Conservation (phyloP, 2,113 vertebrate species). For the Mesocricetus auratus region DNA sequence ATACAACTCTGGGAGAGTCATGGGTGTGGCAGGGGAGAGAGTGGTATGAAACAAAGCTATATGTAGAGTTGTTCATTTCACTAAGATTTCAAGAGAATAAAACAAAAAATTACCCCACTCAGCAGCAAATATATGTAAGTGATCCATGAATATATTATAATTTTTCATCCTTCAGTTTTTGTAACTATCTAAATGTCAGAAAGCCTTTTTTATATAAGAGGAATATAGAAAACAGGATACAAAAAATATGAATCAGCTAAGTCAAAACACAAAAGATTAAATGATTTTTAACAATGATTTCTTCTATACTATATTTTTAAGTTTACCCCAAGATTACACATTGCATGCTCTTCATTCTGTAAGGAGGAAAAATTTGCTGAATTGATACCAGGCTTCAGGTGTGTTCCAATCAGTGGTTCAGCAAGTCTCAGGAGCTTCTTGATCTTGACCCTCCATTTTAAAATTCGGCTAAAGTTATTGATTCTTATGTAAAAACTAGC, state of each 20-base stretch:
- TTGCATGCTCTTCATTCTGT: background rate
- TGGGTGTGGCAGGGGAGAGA: accelerated
- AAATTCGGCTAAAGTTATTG: background rate
- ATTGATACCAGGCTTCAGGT: background rate
- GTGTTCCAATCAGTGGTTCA: background rate
- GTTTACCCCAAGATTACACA: background rate
- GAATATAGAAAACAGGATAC: background rate
- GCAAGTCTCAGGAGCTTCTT: background rate
- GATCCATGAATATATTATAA: background rate
- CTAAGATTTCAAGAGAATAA: constrained; percentile 40
- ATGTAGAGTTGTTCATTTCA: constrained; percentile 1
- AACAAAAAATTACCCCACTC: background rate
- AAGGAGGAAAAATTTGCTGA: background rate
- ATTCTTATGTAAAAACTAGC: constrained; percentile 11
- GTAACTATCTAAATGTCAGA: constrained; percentile 16
- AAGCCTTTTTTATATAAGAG: background rate
- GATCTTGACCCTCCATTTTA: background rate
- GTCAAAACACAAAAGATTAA: background rate
- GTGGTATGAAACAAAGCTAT: background rate
- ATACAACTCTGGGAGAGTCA: background rate
- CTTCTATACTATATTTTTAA: background rate
- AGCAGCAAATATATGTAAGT: background rate
- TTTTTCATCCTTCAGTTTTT: constrained; percentile 12
- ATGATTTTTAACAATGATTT: background rate
- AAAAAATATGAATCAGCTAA: constrained; percentile 4